These are phyloP conservation scores for Drosophila paracracens DNA, from an alignment of 2,888 invertebrate species.

Conservation along the genomic window DNA sequence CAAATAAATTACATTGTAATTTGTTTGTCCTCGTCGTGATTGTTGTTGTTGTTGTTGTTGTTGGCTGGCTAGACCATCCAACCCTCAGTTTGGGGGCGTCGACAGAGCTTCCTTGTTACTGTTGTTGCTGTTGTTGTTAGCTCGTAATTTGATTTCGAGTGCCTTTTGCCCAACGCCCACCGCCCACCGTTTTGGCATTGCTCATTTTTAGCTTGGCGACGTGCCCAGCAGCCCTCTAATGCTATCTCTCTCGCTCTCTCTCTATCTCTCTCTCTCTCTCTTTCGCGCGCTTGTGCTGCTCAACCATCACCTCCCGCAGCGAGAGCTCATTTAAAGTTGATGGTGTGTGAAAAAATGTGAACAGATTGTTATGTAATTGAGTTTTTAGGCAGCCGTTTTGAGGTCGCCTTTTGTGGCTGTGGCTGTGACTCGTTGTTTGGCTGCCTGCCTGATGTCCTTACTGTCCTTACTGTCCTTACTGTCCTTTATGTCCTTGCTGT, in stretches of 20 bases:
- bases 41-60: conserved; percentile 39
- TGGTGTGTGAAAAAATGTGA: conserved; percentile 85
- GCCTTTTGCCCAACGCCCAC: conserved; percentile 55
- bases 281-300: background rate
- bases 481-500: conserved; percentile 17
- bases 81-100: conserved; percentile 48
- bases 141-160: conserved; percentile 78
- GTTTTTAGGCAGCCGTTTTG: conserved; percentile 83
- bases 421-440: conserved; percentile 24
- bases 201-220: conserved; percentile 61
- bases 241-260: background rate
- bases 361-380: conserved; percentile 85
- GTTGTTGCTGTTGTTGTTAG: conserved; percentile 43
- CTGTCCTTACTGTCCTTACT: conserved; percentile 22
- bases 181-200: conserved; percentile 72
- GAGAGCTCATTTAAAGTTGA: conserved; percentile 82
- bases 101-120: conserved; percentile 31
- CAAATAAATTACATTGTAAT: conserved; percentile 83
- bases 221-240: conserved; percentile 51
- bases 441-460: conserved; percentile 22
- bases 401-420: conserved; percentile 78
- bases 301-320: conserved; percentile 21
- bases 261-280: background rate
- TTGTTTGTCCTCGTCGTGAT: conserved; percentile 70
- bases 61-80: conserved; percentile 62